phyloP scores from a whole-genome alignment of 1,140 invertebrate species.

The Cyphomyrmex costatus region DNA sequence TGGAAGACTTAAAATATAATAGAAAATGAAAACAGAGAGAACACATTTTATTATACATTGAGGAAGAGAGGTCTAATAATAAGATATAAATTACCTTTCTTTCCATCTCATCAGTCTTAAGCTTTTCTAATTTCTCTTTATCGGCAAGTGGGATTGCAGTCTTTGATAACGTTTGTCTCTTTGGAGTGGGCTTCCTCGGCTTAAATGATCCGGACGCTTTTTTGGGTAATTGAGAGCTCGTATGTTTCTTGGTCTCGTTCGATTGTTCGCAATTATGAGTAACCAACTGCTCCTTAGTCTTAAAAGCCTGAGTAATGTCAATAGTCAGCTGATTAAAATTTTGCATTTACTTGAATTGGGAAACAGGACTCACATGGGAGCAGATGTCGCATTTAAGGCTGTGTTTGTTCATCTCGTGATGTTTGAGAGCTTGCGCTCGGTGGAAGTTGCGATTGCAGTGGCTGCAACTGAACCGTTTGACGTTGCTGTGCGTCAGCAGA shows the following conservation, averaged over 20 bases:
- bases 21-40: background rate
- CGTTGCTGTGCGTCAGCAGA: constrained; percentile 89
- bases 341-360: background rate
- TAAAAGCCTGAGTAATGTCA: constrained; percentile 77
- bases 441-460: constrained; percentile 88
- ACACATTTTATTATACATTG: background rate
- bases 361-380: constrained; percentile 79
- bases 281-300: constrained; percentile 83
- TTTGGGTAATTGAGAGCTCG: constrained; percentile 83
- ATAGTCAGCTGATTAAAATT: background rate
- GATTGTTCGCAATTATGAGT: constrained; percentile 84
- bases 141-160: constrained; percentile 74
- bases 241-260: constrained; percentile 80
- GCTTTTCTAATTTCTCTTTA: constrained; percentile 82
- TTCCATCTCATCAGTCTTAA: constrained; percentile 81
- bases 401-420: constrained; percentile 85
- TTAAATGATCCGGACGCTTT: constrained; percentile 84
- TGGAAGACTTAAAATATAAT: background rate
- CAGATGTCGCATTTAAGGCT: constrained; percentile 84
- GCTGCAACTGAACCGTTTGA: constrained; percentile 87
- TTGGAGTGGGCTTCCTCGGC: constrained; percentile 83
- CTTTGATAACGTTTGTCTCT: constrained; percentile 83
- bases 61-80: background rate
- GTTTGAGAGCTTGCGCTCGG: constrained; percentile 85
- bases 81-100: constrained; percentile 75